Base-by-base conservation (phyloP, 2,113 vertebrate species). In the Labrus mixtus region DNA sequence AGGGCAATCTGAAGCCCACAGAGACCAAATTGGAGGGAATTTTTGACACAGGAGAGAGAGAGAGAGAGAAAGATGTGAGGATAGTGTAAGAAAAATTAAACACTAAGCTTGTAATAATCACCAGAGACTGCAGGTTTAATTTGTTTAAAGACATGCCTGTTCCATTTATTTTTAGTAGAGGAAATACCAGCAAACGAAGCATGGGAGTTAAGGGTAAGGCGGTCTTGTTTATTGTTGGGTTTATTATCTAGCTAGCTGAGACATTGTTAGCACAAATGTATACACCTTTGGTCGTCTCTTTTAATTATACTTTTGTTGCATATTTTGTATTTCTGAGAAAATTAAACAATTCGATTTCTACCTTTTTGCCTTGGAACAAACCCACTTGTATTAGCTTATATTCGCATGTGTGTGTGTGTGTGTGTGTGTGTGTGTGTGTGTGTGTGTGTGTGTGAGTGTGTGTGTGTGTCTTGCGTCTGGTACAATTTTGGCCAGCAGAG, bases 11-110 rank as follows among this genome's bases (percentile, higher is more conserved):
- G 83, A 87, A 65, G 64, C 37, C 89, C 43, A 56, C 39, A 23
- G 84, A 84, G 79, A 73, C 79, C 71, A 82, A 89, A 89, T 87
- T 82, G 90, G 70, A 75, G 73, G 70, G 78, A 81, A 75, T 75
- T 46, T 69, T 73, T 55, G 65, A 76, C 63, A 82, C 29, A 36
- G 64, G 63, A 79, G 81, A 62, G 76, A 78, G 6, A 63, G 58
- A 78, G 71, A 68, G 63, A 79, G 81, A 62, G 76, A 78, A 5
- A 63, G 58, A 43, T 11, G 19, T 25, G 6, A 76, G 39, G 60
- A 86, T 85, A 68, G 84, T 87, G 79, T 62, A 60, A 41, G 55
- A 58, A 55, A 79, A 76, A 82, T 77, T 46, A 60, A 58, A 54
- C 68, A 79, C 66, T 60, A 50, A 74, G 78, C 84, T 81, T 69